Percentiles rank a stretch among this genome's conserved stretches.
phyloP scores from a whole-genome alignment of 2,113 vertebrate species.

The Gobio gobio region DNA sequence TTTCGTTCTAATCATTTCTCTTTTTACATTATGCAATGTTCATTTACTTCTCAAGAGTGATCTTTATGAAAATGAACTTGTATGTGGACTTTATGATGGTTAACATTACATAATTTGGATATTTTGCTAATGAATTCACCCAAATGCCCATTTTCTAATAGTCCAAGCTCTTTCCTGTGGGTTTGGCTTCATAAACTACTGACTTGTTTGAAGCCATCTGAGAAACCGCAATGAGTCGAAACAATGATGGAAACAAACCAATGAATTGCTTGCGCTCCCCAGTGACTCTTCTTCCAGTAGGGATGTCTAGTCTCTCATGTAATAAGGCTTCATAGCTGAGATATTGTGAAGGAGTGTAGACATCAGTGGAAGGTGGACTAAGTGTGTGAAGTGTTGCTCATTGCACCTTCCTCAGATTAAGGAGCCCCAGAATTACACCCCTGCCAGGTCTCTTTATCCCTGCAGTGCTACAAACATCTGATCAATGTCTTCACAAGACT shows the following conservation, averaged over 20 bases:
- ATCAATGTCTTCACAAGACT: conserved; percentile 38
- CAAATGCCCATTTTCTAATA: not conserved
- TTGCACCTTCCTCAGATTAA: conserved; percentile 52
- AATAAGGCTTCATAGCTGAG: conserved; percentile 63
- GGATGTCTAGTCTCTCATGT: conserved; percentile 66
- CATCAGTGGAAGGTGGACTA: conserved; percentile 57
- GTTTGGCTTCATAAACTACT: conserved; percentile 62
- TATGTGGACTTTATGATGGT: not conserved
- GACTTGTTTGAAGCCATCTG: conserved; percentile 61
- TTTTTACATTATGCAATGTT: not conserved
- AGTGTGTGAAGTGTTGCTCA: conserved; percentile 54
- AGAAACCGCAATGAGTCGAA: conserved; percentile 54
- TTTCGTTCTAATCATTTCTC: not conserved
- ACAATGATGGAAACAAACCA: conserved; percentile 63
- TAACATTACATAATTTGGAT: not conserved
- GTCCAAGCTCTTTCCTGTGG: conserved; percentile 19
- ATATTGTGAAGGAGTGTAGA: conserved; percentile 57
- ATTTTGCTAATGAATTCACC: not conserved
- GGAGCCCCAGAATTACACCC: conserved; percentile 43
- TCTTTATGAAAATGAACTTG: not conserved
- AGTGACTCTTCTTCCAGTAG: conserved; percentile 60
- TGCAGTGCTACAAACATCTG: conserved; percentile 50
- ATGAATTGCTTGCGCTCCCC: conserved; percentile 67
- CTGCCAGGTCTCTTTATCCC: conserved; percentile 48
- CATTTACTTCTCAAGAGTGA: conserved; percentile 11